phyloP scores from a whole-genome alignment of 1,140 invertebrate genomes.

The Lucilia cuprina region DNA sequence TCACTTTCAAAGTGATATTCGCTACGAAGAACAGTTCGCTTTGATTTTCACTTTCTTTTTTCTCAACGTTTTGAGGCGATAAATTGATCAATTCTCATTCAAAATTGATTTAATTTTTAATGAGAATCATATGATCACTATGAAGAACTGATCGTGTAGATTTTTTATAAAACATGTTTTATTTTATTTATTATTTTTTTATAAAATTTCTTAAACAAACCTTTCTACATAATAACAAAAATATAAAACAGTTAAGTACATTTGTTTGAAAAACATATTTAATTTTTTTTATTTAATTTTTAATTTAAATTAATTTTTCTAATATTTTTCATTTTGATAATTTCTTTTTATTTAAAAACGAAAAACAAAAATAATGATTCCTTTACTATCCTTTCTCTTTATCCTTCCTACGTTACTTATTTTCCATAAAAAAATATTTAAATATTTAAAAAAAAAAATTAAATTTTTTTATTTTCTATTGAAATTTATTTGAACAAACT shows the following conservation, averaged over 20 bases:
- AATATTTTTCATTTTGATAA: neutral
- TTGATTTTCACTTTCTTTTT: too few species aligned
- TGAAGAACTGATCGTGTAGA: too few species aligned
- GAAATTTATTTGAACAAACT: constrained; percentile 3
- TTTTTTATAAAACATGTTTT: too few species aligned
- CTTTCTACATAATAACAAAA: neutral
- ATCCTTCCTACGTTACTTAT: neutral
- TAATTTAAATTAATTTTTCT: neutral
- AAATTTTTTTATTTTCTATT: constrained; percentile 14
- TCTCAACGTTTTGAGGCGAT: too few species aligned
- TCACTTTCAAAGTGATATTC: too few species aligned
- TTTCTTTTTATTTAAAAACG: neutral
- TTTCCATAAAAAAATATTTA: constrained; percentile 21
- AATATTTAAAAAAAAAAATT: neutral
- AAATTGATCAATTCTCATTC: too few species aligned
- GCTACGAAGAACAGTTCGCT: too few species aligned
- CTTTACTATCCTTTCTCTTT: constrained; percentile 20
- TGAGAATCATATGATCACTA: too few species aligned
- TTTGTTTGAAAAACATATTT: constrained; percentile 13
- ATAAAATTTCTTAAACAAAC: neutral
- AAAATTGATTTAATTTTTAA: too few species aligned
- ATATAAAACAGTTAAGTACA: neutral
- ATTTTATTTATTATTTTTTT: neutral
- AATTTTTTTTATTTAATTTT: neutral
- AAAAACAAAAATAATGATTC: neutral